Evolutionary conservation across 2,113 vertebrate genomes (phyloP), one percentile per base, ranked within the genome.

Genomic region (Montifringilla adamsi): DNA sequence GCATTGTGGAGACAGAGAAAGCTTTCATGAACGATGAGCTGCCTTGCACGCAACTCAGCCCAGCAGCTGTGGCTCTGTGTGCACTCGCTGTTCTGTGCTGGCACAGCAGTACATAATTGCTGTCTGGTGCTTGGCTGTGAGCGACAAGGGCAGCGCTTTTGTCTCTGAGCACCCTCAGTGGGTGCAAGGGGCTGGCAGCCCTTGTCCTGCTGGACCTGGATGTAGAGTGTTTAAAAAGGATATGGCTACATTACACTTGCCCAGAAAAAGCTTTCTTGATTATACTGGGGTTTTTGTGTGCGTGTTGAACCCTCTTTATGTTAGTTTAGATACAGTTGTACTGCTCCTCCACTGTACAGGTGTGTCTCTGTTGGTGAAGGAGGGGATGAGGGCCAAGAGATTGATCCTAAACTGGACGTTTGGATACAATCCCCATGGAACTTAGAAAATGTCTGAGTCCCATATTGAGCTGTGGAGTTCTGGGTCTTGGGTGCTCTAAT

Each of bases 91-190:
- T 59, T 66, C 37, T 68, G 52, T 49, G 47, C 52, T 0, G 1
- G 41, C 14, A 3, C 13, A 28, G 49, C 0, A 2, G 62, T 37
- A 52, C 31, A 17, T 28, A 46, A 64, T 23, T n/a, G 22, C 39
- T 63, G 11, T 11, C 30, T 30, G 58, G 12, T 24, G 14, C 28
- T 50, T 70, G 50, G 22, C 37, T 73, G 49, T 21, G 72, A 56
- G 21, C 0, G 0, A 28, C 27, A 62, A 3, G 52, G 37, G 18
- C 39, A 74, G 28, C n/a, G 21, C n/a, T 53, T 80, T 33, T 20
- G 26, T 30, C 22, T 60, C 50, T 44, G 47, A 67, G 60, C 13
- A 39, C 19, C 37, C 46, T 31, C 22, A n/a, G 20, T 58, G 27
- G 5, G 22, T 15, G 1, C 37, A 44, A 67, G 69, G 31, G 15